A percentile compares a stretch with the other conserved stretches of the same genome.
phyloP scores from a whole-genome alignment of 2,797 vertebrate genomes.

The Rhabdophis nuchalis region DNA sequence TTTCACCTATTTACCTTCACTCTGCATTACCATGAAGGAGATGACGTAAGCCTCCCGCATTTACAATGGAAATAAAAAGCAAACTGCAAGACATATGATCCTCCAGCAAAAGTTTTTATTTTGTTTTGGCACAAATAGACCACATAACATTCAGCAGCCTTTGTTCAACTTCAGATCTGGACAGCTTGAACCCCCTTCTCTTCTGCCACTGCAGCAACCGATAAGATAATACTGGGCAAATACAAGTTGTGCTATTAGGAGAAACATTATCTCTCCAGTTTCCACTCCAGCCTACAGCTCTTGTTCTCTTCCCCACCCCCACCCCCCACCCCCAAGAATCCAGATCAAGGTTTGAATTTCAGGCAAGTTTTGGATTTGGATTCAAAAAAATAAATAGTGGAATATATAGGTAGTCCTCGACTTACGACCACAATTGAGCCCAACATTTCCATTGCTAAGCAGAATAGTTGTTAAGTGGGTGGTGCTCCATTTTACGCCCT shows the following conservation, averaged over 20 bases:
- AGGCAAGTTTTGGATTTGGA: neutral
- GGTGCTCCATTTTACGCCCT: neutral
- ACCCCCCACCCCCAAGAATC: too few relatives aligned
- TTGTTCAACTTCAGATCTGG: neutral
- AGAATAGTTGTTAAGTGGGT: neutral
- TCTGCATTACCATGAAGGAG: neutral
- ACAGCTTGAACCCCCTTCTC: neutral
- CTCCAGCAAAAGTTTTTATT: neutral
- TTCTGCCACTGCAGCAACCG: neutral
- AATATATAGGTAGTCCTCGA: neutral
- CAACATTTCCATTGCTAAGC: neutral
- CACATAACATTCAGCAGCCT: neutral
- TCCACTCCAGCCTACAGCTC: neutral
- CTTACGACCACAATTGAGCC: neutral
- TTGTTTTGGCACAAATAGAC: conserved; percentile 31
- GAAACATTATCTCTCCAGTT: neutral
- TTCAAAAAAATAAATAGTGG: neutral
- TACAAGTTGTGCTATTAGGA: conserved; percentile 5
- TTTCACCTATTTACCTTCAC: neutral
- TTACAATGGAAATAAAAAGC: neutral
- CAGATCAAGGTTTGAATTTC: neutral
- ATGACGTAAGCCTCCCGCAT: neutral
- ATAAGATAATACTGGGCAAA: neutral
- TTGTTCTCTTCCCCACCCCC: too few relatives aligned
- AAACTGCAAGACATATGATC: neutral